Conservation (phyloP, 2,888 invertebrate genomes). For the Aphodius sticticus region DNA sequence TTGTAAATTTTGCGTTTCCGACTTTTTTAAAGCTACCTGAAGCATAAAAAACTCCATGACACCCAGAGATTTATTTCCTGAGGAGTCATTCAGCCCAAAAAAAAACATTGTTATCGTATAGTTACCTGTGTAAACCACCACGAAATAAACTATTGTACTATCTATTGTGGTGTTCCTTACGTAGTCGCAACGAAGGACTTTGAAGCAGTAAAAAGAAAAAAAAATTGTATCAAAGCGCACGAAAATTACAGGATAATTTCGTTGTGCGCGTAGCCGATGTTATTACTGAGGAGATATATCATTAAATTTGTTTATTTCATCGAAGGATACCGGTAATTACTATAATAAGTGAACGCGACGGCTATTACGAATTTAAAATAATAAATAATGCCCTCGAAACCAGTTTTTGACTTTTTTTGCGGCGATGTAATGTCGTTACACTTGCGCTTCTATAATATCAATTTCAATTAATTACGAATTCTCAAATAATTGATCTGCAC, state of each 20-base stretch:
- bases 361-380: background rate
- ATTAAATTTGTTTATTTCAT: conserved; percentile 25
- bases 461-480: conserved; percentile 4
- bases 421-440: background rate
- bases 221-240: background rate
- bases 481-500: background rate
- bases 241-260: background rate
- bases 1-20: conserved; percentile 4
- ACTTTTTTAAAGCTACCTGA: background rate
- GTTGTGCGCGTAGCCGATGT: background rate
- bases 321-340: conserved; percentile 20
- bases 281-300: conserved; percentile 7
- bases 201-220: background rate
- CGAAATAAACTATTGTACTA: background rate
- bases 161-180: background rate
- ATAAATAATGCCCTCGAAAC: background rate
- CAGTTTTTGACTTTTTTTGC: background rate
- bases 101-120: background rate
- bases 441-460: background rate
- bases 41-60: background rate
- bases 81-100: background rate
- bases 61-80: background rate
- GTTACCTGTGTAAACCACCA: background rate
- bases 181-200: background rate
- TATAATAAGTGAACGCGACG: conserved; percentile 17